Conservation (phyloP, 1,140 invertebrate genomes). For the Drosophila lini region DNA sequence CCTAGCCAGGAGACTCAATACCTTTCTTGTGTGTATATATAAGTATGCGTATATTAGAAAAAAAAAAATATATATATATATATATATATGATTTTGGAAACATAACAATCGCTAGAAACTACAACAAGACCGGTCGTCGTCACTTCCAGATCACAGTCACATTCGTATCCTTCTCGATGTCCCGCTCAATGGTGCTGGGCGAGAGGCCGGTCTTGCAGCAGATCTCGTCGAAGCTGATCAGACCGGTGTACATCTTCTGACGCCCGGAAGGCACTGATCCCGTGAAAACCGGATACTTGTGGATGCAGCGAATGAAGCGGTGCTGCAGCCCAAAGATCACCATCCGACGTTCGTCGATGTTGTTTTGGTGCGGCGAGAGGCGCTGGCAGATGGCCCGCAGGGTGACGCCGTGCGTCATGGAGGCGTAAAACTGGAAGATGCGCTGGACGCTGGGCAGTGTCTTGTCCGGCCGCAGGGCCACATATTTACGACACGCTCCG, state of each 20-base stretch:
- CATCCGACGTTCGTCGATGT: conserved; percentile 93
- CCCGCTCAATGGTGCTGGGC: conserved; percentile 92
- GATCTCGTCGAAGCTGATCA: conserved; percentile 94
- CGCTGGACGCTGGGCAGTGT: conserved; percentile 88
- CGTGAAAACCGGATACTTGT: conserved; percentile 88
- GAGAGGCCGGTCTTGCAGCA: conserved; percentile 94
- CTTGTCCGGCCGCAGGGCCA: conserved; percentile 85
- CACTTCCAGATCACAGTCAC: conserved; percentile 94
- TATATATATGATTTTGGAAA: conserved; percentile 29
- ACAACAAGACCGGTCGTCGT: conserved; percentile 34
- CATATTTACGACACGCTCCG: conserved; percentile 90
- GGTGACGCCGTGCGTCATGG: conserved; percentile 93
- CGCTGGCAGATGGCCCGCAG: conserved; percentile 93
- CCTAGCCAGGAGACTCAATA: background rate
- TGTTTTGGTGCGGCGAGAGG: conserved; percentile 80
- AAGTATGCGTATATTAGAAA: conserved; percentile 27
- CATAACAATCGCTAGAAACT: conserved; percentile 45
- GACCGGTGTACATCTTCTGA: conserved; percentile 91
- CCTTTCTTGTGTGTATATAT: conserved; percentile 8
- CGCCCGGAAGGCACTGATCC: conserved; percentile 85
- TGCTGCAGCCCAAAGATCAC: conserved; percentile 96
- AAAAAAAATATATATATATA: conserved; percentile 16
- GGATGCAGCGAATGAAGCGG: conserved; percentile 92
- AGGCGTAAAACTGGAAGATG: conserved; percentile 92
- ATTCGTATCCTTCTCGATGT: conserved; percentile 93